Evolutionary conservation across 2,797 vertebrate genomes (phyloP), one percentile per base, ranked within the genome.

Genomic region (Oreochromis mossambicus): DNA sequence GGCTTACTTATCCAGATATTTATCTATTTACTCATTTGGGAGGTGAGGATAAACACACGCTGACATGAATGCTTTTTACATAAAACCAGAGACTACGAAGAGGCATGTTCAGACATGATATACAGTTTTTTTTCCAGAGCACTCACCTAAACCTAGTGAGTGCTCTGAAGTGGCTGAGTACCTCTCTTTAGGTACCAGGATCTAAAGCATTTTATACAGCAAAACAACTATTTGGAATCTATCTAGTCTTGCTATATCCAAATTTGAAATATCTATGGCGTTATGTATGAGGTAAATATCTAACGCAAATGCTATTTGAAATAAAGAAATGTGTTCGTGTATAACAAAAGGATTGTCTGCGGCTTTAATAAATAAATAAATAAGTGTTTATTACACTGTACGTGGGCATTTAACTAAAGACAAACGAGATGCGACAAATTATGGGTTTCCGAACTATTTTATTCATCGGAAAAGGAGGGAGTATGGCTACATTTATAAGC

Each of bases 101-200:
- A 81, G 86, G 7, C 94, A 82, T 87, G 94, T 56, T 82, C 50
- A 79, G 84, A 91, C 93, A 89, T 55, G 89, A 84, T 77, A 63
- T 32, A 46, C 15, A 12, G 8, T 11, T 2, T 21, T 66, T 66
- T 48, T 51, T 54, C 21, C 15, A 50, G 43, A 73, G 41, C 12
- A 51, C 17, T 54, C 13, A 77, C 24, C 75, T 41, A 50, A 36
- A 56, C 8, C 51, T 9, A 21, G 29, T 24, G 24, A 15, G 15
- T 41, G 56, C 29, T 55, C 6, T 50, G 29, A 68, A 46, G 34
- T 38, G 61, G 41, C 55, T 24, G 21, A 32, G 43, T 55, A 51
- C 3, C 13, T 63, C 15, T 15, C 50, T 34, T 54, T 46, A 15
- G 15, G 21, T 50, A 9, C 8, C 41, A 34, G 26, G 17, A 32